Evolutionary conservation across 2,888 invertebrate species (phyloP).

Genomic region (Cecidostiba fungosa): DNA sequence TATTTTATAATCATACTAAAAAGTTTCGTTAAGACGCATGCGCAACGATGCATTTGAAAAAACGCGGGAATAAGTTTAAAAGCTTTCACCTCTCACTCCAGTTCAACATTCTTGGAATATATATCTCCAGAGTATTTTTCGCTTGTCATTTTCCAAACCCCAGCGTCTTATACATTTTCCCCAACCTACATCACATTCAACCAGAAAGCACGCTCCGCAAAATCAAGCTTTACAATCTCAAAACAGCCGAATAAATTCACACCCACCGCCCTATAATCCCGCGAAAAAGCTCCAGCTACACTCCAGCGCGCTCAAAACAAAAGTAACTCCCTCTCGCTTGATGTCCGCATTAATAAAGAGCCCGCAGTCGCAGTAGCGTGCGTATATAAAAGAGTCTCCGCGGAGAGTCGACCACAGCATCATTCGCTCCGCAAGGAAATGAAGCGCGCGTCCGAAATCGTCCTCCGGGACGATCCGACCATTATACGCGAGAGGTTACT

Average conservation of each 20-base stretch:
- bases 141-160: background rate
- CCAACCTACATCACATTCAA: no score
- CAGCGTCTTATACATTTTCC: no score
- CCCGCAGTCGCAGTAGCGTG: background rate
- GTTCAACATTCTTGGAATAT: background rate
- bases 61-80: background rate
- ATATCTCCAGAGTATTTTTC: background rate
- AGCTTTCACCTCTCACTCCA: background rate
- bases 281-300: background rate
- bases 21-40: no score
- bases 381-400: constrained; percentile 4
- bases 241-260: background rate
- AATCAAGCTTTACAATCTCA: background rate
- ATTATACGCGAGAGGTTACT: background rate
- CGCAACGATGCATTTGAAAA: background rate
- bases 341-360: background rate
- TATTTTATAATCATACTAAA: no score
- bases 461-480: constrained; percentile 14
- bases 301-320: background rate
- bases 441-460: constrained; percentile 4
- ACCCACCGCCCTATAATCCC: background rate
- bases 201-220: background rate
- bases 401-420: background rate
- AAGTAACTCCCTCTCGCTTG: background rate
- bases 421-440: constrained; percentile 23